A percentile compares a stretch with the other conserved stretches of the same genome.
phyloP scores from a whole-genome alignment of 2,888 invertebrate species.

The Leptinotarsa rubiginosa region DNA sequence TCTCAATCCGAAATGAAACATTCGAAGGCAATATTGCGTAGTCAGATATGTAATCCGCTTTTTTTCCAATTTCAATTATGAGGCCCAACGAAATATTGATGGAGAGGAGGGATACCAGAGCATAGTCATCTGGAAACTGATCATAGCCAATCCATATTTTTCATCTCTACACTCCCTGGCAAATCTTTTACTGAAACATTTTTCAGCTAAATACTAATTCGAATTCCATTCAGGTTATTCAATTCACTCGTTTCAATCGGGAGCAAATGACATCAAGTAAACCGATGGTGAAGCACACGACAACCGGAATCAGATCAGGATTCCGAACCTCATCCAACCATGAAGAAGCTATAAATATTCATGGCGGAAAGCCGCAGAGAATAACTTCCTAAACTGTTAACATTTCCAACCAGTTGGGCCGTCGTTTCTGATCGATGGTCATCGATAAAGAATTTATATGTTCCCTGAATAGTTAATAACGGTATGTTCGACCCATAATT shows the following conservation, averaged over 20 bases:
- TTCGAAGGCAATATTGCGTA: no score
- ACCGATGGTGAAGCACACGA: background rate
- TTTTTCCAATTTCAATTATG: no score
- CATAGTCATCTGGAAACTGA: no score
- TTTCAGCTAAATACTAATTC: no score
- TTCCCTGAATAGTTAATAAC: background rate
- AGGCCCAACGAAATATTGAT: no score
- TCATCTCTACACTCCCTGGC: no score
- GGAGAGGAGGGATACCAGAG: no score
- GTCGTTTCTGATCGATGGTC: conserved; percentile 6
- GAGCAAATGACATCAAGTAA: background rate
- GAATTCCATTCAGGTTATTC: background rate
- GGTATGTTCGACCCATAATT: no score
- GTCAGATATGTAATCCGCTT: no score
- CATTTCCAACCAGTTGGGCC: conserved; percentile 2
- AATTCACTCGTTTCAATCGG: background rate
- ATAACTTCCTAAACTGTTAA: conserved; percentile 21
- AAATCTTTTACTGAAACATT: no score
- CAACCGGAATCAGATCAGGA: background rate
- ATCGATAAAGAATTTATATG: background rate
- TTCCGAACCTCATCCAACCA: background rate
- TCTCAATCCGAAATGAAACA: no score
- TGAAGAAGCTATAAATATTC: conserved; percentile 22
- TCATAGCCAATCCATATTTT: no score
- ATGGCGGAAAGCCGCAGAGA: conserved; percentile 3